Base-by-base conservation (phyloP, 1,140 invertebrate species). In the Diprion similis region DNA sequence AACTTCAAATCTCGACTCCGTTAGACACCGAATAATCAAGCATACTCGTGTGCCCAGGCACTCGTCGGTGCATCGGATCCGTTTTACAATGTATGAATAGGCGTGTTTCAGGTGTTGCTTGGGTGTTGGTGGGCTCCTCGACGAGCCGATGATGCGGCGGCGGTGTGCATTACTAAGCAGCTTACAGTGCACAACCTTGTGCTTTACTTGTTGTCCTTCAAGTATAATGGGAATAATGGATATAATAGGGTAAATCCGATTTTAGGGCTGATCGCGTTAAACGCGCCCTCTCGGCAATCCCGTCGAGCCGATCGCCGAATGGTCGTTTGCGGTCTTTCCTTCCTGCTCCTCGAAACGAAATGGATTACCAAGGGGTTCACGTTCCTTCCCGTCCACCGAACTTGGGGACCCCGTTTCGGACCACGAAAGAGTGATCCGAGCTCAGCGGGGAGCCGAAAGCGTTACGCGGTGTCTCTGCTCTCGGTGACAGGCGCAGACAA, bases 221-320 rank as follows among this genome's bases (percentile, higher is more conserved):
- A 10, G 51, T 59, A 59, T 59, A 59, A 59, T 59, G 9, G 51
- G 51, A 59, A 59, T 59, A 59, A 59, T 59, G 68, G 47, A 66
- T 10, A 84, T 81, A 85, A 84, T 83, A 72, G 77, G 68, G 66
- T 66, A 81, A 84, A 85, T 85, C 83, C 81, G 83, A 84, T 85
- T 84, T 85, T 78, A 72, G 73, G 79, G 80, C 80, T 84, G 80
- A 85, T 85, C 83, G 80, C 74, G 81, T 85, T 85, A 85, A 85
- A 83, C 81, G 76, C 73, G 73, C 71, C 80, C 75, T 46, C 69
- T 46, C 69, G 74, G 71, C 78, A 83, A 80, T 80, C 79, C 48
- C 74, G 66, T 68, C 75, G 71, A 76, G 67, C 74, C 71, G 71
- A 51, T 72, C 71, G 75, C 11, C 19, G 51, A 59, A 59, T 59